These are phyloP conservation scores for Idaea biselata DNA, from an alignment of 2,888 invertebrate species.

Conservation along the genomic window DNA sequence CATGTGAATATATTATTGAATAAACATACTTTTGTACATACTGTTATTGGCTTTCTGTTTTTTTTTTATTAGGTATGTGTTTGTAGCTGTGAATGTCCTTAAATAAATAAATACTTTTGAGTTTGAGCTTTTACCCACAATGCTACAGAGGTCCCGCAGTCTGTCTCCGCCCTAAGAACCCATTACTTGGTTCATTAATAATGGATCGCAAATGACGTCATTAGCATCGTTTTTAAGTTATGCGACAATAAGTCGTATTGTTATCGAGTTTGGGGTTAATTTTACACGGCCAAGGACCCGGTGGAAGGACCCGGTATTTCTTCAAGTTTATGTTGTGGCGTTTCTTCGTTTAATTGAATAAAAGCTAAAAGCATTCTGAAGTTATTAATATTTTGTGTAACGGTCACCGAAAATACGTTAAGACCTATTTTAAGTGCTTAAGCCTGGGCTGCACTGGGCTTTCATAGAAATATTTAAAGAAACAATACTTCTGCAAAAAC, in stretches of 20 bases:
- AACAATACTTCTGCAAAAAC: too few relatives aligned
- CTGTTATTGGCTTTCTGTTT: too few relatives aligned
- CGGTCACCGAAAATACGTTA: background rate
- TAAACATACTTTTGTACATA: too few relatives aligned
- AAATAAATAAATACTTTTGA: too few relatives aligned
- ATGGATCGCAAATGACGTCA: conserved; percentile 47
- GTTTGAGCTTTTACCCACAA: conserved; percentile 46
- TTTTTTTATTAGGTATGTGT: too few relatives aligned
- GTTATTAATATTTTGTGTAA: background rate
- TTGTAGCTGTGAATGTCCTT: too few relatives aligned
- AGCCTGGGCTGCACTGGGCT: too few relatives aligned
- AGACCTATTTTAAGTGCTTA: too few relatives aligned
- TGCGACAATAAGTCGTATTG: conserved; percentile 8
- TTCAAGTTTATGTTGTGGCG: background rate
- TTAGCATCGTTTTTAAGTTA: conserved; percentile 25
- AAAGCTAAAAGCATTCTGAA: background rate
- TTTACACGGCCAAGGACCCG: background rate
- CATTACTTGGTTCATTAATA: conserved; percentile 61
- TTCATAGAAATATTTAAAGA: too few relatives aligned
- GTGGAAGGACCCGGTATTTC: background rate
- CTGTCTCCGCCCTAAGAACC: conserved; percentile 8
- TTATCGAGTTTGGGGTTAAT: background rate
- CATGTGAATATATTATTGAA: too few relatives aligned
- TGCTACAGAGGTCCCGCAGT: background rate
- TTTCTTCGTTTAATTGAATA: background rate